phyloP scores from a whole-genome alignment of 2,797 vertebrate genomes.

The Cossypha niveicapilla region DNA sequence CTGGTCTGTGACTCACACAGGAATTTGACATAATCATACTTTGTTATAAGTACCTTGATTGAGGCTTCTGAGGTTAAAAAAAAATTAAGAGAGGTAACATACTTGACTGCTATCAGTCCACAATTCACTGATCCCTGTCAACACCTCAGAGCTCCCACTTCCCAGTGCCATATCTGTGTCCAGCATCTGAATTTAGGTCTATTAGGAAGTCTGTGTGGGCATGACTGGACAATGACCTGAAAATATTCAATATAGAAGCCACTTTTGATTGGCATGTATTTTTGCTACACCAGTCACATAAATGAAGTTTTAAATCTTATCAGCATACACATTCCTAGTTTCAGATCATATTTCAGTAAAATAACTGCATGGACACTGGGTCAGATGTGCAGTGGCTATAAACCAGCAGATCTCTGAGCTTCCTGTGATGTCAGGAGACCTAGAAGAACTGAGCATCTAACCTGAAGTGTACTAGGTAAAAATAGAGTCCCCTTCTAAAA shows the following conservation, averaged over 20 bases:
- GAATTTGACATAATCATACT: background rate
- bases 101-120: background rate
- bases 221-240: background rate
- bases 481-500: background rate
- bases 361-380: background rate
- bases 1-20: background rate
- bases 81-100: background rate
- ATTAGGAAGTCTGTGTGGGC: background rate
- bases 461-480: background rate
- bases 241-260: background rate
- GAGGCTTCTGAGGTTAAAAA: background rate
- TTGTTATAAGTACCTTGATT: background rate
- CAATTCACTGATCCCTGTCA: rapidly evolving
- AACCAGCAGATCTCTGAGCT: background rate
- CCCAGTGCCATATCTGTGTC: background rate
- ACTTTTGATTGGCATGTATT: background rate
- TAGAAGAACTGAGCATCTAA: background rate
- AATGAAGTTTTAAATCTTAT: background rate
- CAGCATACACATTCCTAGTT: background rate
- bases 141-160: background rate
- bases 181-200: background rate
- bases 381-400: background rate
- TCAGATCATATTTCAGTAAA: background rate
- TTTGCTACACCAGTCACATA: background rate
- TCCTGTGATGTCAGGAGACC: background rate